These are phyloP conservation scores for Trichopria drosophilae DNA, from an alignment of 2,888 invertebrate species.

Conservation along the genomic window DNA sequence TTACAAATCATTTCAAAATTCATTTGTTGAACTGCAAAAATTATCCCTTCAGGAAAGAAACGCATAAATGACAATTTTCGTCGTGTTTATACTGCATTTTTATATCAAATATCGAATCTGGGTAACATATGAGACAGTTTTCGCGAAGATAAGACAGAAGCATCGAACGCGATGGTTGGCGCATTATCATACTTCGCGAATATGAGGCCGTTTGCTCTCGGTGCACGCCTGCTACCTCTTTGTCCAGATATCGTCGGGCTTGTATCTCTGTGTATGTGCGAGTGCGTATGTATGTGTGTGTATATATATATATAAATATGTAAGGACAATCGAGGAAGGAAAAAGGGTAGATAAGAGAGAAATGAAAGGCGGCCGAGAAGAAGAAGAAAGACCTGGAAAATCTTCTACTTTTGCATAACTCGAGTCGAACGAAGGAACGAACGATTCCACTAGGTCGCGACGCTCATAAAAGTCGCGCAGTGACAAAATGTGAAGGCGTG, in stretches of 20 bases:
- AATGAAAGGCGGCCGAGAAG: not conserved
- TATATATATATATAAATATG: no score
- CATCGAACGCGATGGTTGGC: not conserved
- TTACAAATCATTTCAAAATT: not conserved
- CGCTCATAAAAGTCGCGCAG: conserved; percentile 31
- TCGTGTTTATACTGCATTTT: no score
- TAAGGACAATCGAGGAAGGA: not conserved
- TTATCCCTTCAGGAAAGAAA: not conserved
- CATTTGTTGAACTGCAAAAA: not conserved
- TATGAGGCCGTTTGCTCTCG: conserved; percentile 23
- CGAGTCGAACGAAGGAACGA: conserved; percentile 37
- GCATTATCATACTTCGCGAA: not conserved
- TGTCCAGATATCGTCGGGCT: no score
- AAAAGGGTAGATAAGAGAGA: not conserved
- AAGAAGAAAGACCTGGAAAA: conserved; percentile 8
- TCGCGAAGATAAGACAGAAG: not conserved
- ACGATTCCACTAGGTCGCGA: conserved; percentile 31
- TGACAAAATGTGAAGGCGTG: conserved; percentile 42
- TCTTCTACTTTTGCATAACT: conserved; percentile 36
- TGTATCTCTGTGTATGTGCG: no score
- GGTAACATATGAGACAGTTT: no score
- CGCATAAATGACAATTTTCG: not conserved
- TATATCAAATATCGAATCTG: no score
- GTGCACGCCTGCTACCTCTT: conserved; percentile 19
- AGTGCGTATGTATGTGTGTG: no score